phyloP scores from a whole-genome alignment of 2,797 vertebrate species.

The Heliangelus exortis region DNA sequence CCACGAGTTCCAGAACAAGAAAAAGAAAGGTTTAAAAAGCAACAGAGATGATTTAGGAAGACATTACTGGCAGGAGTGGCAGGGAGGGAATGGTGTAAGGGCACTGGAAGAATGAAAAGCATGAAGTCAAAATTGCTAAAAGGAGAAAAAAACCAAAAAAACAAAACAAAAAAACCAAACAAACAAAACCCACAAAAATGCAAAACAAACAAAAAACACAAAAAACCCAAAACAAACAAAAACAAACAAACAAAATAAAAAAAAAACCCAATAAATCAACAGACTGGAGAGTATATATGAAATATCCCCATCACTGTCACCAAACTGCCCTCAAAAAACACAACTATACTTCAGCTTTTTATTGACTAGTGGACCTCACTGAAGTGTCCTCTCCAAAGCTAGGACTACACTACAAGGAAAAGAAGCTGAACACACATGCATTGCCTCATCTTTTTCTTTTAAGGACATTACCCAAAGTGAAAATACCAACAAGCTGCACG shows the following conservation, averaged over 20 bases:
- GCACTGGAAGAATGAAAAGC: conserved; percentile 17
- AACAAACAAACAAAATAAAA: no score
- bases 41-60: neutral
- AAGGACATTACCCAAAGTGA: neutral
- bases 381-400: neutral
- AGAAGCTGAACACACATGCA: neutral
- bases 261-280: no score
- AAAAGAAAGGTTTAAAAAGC: neutral
- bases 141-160: neutral
- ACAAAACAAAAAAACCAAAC: no score
- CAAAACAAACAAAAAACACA: neutral
- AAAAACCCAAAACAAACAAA: neutral
- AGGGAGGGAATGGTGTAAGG: neutral
- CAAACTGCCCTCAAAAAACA: neutral
- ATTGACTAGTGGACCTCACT: neutral
- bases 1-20: neutral
- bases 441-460: neutral
- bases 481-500: neutral
- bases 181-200: no score
- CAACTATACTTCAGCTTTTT: neutral
- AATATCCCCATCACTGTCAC: neutral
- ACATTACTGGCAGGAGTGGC: neutral
- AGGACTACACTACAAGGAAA: neutral
- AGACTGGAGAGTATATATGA: neutral
- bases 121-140: conserved; percentile 13